Percentiles rank a stretch among this genome's conserved stretches.
Evolutionary conservation across 2,113 vertebrate species (phyloP).

Genomic region (Probosciger aterrimus): DNA sequence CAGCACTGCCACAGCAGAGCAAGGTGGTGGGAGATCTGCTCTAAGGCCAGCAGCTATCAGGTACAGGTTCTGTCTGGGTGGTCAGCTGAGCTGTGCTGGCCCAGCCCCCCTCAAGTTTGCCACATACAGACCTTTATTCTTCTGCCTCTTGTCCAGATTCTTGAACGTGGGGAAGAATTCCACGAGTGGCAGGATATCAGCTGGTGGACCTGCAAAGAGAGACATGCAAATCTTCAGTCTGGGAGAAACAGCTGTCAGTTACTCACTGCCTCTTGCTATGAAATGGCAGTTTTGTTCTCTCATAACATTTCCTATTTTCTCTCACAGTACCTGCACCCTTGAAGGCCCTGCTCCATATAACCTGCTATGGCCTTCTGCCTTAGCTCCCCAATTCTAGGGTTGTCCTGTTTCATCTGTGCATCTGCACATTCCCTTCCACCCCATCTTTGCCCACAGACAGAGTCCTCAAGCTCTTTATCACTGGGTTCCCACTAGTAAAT

Average conservation of each 20-base stretch:
- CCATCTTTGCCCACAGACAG: background rate
- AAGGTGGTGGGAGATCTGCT: background rate
- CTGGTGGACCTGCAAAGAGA: constrained; percentile 79
- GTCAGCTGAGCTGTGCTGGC: background rate
- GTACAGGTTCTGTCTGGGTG: background rate
- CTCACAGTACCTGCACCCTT: background rate
- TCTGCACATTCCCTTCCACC: background rate
- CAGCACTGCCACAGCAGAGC: background rate
- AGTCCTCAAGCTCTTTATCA: background rate
- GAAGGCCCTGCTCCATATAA: background rate
- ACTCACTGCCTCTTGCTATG: background rate
- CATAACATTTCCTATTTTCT: background rate
- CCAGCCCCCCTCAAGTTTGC: background rate
- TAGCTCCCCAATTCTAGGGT: background rate
- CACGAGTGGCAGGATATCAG: constrained; percentile 85
- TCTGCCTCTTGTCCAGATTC: constrained; percentile 18
- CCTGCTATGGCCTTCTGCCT: background rate
- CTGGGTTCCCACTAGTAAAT: background rate
- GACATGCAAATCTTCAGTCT: background rate
- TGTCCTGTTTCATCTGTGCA: background rate
- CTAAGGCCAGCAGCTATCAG: background rate
- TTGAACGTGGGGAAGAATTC: constrained; percentile 73
- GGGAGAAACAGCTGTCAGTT: background rate
- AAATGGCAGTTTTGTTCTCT: background rate
- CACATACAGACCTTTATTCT: constrained; percentile 70